Conservation (phyloP, 2,888 invertebrate genomes). For the Lycia hirtaria region DNA sequence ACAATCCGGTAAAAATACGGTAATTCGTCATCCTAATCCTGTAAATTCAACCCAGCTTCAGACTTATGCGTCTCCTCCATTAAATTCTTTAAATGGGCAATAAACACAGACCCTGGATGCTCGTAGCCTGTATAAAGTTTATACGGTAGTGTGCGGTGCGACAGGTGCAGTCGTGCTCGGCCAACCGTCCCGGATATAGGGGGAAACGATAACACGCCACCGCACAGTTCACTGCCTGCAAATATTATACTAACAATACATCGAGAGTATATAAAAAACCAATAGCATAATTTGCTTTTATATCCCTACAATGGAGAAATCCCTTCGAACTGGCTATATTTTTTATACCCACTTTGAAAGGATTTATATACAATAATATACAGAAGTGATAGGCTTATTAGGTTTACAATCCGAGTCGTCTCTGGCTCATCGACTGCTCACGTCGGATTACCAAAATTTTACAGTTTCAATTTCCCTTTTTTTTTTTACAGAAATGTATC, state of each 20-base stretch:
- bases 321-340: too few relatives aligned
- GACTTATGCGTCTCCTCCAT: slow-evolving; percentile 13
- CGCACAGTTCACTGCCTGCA: slow-evolving; percentile 60
- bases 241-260: slow-evolving; percentile 42
- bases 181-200: slow-evolving; percentile 66
- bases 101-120: slow-evolving; percentile 10
- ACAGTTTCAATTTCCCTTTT: too few relatives aligned
- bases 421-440: too few relatives aligned
- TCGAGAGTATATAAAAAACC: background rate
- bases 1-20: too few relatives aligned
- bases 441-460: too few relatives aligned
- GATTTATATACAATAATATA: too few relatives aligned
- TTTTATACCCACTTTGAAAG: too few relatives aligned
- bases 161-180: slow-evolving; percentile 73
- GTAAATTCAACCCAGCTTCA: slow-evolving; percentile 3
- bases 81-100: slow-evolving; percentile 15
- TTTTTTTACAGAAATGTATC: too few relatives aligned
- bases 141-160: slow-evolving; percentile 48
- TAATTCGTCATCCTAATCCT: background rate
- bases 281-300: background rate
- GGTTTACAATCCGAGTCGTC: too few relatives aligned
- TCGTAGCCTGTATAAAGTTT: slow-evolving; percentile 25
- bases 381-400: too few relatives aligned
- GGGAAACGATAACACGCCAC: slow-evolving; percentile 58
- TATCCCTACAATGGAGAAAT: too few relatives aligned